Evolutionary conservation across 2,113 vertebrate species (phyloP).

Genomic region (Pithys albifrons): DNA sequence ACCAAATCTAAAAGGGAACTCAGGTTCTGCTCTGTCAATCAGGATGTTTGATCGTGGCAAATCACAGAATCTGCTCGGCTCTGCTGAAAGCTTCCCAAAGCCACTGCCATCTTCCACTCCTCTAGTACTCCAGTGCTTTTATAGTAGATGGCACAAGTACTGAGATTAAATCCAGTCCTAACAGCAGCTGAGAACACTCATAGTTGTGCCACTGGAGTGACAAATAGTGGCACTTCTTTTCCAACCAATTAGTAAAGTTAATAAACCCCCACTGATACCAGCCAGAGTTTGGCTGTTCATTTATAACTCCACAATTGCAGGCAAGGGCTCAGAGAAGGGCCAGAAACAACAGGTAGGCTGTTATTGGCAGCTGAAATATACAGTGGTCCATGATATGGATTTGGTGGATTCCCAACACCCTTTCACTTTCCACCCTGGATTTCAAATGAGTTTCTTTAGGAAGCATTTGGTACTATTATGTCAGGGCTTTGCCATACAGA

Average conservation of each 20-base stretch:
- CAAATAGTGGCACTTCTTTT: neutral
- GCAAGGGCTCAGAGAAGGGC: neutral
- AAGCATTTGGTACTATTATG: neutral
- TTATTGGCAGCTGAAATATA: neutral
- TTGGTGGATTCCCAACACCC: neutral
- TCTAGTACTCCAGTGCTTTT: neutral
- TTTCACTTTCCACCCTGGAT: neutral
- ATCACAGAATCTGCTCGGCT: neutral
- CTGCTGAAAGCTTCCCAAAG: neutral
- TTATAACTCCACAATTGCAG: neutral
- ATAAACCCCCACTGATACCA: neutral
- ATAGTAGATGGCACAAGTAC: neutral
- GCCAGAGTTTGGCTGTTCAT: neutral
- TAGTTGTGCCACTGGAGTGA: neutral
- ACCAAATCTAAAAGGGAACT: neutral
- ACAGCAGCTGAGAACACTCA: neutral
- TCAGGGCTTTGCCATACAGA: neutral
- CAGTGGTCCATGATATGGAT: neutral
- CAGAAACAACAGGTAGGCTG: neutral
- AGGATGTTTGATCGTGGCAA: neutral
- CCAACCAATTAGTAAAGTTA: neutral
- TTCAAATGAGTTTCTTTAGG: neutral
- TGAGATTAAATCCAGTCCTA: neutral
- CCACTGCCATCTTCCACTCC: neutral
- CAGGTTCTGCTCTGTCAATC: neutral